phyloP scores from a whole-genome alignment of 2,888 invertebrate genomes.

The Griposia aprilina region DNA sequence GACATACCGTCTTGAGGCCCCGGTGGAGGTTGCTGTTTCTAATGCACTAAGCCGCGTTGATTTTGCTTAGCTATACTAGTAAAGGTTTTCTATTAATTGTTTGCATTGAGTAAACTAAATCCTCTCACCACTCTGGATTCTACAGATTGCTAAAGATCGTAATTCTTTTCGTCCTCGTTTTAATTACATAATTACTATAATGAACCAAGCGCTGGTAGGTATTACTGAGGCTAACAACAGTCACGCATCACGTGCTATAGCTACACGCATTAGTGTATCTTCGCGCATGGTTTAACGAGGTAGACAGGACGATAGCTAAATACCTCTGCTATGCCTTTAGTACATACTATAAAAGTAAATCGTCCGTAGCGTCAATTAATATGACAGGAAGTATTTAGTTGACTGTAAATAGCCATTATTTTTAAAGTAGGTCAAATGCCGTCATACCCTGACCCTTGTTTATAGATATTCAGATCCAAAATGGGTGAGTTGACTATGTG shows the following conservation, averaged over 20 bases:
- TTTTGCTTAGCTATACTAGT: not conserved
- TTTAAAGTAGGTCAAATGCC: conserved; percentile 34
- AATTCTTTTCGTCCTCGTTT: conserved; percentile 46
- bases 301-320: conserved; percentile 5
- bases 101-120: not conserved
- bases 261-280: conserved; percentile 29
- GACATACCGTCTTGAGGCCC: not conserved
- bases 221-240: conserved; percentile 35
- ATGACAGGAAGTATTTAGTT: conserved; percentile 35
- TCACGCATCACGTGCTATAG: conserved; percentile 45
- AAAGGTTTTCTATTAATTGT: not conserved
- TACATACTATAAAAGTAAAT: conserved; percentile 18
- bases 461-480: not conserved
- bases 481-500: not conserved
- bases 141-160: conserved; percentile 14
- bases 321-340: not conserved
- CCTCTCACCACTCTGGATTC: conserved; percentile 1
- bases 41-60: not conserved
- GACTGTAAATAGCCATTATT: conserved; percentile 1
- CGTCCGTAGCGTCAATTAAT: conserved; percentile 8
- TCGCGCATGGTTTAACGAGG: conserved; percentile 19
- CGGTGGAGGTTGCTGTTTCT: not conserved
- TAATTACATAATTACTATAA: conserved; percentile 37
- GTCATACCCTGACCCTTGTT: conserved; percentile 30
- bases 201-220: conserved; percentile 17